Percentiles rank a stretch among this genome's conserved stretches.
Evolutionary conservation across 2,888 invertebrate species (phyloP).

Genomic region (Octonoba sinensis): DNA sequence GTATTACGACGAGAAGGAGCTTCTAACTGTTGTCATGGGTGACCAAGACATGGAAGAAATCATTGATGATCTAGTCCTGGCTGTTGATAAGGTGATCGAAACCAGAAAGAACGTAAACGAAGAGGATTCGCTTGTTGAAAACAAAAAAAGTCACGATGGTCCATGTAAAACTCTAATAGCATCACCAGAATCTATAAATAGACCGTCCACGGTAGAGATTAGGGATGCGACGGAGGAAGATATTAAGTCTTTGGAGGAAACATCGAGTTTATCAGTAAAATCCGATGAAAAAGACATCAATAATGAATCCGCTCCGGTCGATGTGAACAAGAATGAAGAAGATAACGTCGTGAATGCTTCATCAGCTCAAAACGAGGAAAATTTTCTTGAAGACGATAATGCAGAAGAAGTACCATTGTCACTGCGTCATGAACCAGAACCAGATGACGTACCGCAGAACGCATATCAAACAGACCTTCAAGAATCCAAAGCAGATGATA

Average conservation of each 20-base stretch:
- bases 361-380: background rate
- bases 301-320: background rate
- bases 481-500: too few species aligned
- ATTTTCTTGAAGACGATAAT: background rate
- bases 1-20: conserved; percentile 58
- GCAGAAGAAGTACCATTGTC: background rate
- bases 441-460: too few species aligned
- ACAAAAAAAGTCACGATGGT: conserved; percentile 8
- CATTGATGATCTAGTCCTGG: conserved; percentile 50
- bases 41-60: conserved; percentile 57
- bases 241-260: conserved; percentile 14
- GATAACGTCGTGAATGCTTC: background rate
- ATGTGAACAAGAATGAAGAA: background rate
- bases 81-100: conserved; percentile 53
- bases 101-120: conserved; percentile 29
- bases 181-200: conserved; percentile 16
- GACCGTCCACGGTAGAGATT: conserved; percentile 44
- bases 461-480: too few species aligned
- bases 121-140: background rate
- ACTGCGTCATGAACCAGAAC: too few species aligned
- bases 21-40: conserved; percentile 58
- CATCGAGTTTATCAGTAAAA: background rate
- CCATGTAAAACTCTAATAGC: conserved; percentile 31
- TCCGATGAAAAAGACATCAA: background rate
- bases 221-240: conserved; percentile 56